phyloP scores from a whole-genome alignment of 2,113 vertebrate species.

The Empidonax traillii region DNA sequence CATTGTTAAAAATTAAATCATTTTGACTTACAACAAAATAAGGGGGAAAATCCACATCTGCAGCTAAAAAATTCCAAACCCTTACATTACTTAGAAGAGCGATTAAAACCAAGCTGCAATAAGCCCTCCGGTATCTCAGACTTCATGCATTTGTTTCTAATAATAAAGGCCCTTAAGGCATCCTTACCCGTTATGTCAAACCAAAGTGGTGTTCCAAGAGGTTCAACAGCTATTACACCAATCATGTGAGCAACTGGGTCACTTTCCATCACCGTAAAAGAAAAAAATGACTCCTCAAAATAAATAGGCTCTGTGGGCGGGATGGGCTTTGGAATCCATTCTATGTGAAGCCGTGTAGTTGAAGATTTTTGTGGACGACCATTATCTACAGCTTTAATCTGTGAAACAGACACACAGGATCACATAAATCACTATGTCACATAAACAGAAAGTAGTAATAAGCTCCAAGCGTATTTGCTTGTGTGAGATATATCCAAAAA shows the following conservation, averaged over 20 bases:
- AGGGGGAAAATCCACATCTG: not conserved
- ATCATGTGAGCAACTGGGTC: conserved; percentile 97
- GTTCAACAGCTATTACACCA: conserved; percentile 89
- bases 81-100: not conserved
- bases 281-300: conserved; percentile 90
- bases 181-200: conserved; percentile 94
- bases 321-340: conserved; percentile 91
- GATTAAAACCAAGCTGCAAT: not conserved
- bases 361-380: conserved; percentile 95
- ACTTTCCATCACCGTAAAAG: conserved; percentile 97
- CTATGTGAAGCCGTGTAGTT: conserved; percentile 90
- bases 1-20: not conserved
- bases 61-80: not conserved
- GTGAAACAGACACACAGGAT: conserved; percentile 32
- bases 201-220: conserved; percentile 85
- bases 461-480: not conserved
- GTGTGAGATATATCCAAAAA: not conserved
- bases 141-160: conserved; percentile 21
- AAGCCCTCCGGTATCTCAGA: not conserved
- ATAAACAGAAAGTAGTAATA: not conserved
- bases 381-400: conserved; percentile 99
- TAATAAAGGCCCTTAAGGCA: not conserved
- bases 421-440: conserved; percentile 5
- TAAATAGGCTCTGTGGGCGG: conserved; percentile 77
- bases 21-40: not conserved